Evolutionary conservation across 2,797 vertebrate genomes (phyloP).

Genomic region (Phalloptychus januarius): DNA sequence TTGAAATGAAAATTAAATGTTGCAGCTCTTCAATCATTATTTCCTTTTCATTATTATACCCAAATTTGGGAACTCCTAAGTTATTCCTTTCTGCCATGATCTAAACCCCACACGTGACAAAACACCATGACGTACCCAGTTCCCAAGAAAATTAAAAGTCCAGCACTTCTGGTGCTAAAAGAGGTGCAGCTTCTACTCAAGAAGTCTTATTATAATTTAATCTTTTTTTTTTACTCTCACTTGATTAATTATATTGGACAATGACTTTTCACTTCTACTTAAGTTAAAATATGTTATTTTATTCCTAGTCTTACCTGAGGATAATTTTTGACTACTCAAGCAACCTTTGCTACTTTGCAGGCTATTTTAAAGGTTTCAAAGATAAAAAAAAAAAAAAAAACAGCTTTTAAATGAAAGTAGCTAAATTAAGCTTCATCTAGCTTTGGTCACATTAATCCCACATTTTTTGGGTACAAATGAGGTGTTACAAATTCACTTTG

Average conservation of each 20-base stretch:
- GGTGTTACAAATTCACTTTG: slow-evolving; percentile 16
- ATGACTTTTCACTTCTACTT: neutral
- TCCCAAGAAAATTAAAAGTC: neutral
- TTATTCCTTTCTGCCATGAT: too few relatives aligned
- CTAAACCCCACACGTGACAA: too few relatives aligned
- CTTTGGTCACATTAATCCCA: neutral
- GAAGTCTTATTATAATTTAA: neutral
- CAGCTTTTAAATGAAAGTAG: neutral
- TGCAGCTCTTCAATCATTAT: too few relatives aligned
- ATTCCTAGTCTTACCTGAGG: neutral
- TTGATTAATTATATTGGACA: neutral
- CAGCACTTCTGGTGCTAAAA: neutral
- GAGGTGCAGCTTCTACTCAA: neutral
- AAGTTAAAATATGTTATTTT: neutral
- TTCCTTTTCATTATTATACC: too few relatives aligned
- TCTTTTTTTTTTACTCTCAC: too few relatives aligned
- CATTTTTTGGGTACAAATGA: slow-evolving; percentile 11
- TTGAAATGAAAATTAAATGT: too few relatives aligned
- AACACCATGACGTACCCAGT: too few relatives aligned
- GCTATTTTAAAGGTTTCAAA: neutral
- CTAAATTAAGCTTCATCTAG: neutral
- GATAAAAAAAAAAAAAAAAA: neutral
- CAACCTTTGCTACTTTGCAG: neutral
- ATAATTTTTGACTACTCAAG: neutral
- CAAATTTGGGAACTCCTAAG: too few relatives aligned